phyloP scores from a whole-genome alignment of 1,140 invertebrate genomes.

The Parapsyche elsis region DNA sequence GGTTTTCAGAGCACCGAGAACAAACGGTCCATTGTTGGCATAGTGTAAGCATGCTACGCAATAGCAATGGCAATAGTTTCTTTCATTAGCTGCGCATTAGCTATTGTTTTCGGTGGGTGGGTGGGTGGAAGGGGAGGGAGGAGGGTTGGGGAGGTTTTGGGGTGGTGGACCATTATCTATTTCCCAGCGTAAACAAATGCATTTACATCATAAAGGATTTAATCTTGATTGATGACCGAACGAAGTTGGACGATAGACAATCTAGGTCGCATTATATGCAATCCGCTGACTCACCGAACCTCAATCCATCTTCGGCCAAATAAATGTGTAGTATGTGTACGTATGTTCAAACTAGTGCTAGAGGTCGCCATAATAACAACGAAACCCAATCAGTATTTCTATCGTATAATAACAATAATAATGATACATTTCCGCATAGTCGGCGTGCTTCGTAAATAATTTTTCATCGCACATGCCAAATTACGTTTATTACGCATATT shows the following conservation, averaged over 20 bases:
- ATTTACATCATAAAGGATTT: conserved; percentile 50
- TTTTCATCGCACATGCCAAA: neutral
- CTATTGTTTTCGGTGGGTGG: conserved; percentile 14
- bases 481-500: neutral
- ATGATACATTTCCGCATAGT: neutral
- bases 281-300: conserved; percentile 44
- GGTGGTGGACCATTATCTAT: conserved; percentile 37
- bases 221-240: conserved; percentile 51
- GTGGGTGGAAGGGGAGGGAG: too few relatives aligned
- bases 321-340: conserved; percentile 27
- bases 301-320: conserved; percentile 51
- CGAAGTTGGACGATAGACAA: conserved; percentile 47
- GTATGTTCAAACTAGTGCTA: conserved; percentile 21
- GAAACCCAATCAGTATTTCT: conserved; percentile 22
- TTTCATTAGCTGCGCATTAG: conserved; percentile 14
- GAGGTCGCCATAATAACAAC: conserved; percentile 37
- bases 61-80: conserved; percentile 15
- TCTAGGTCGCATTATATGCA: conserved; percentile 47
- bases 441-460: neutral
- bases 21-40: neutral
- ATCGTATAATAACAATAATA: conserved; percentile 2
- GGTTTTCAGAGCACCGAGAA: too few relatives aligned
- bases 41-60: neutral
- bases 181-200: conserved; percentile 42
- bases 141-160: neutral